Conservation (phyloP, 2,113 vertebrate species). For the Menura novaehollandiae region DNA sequence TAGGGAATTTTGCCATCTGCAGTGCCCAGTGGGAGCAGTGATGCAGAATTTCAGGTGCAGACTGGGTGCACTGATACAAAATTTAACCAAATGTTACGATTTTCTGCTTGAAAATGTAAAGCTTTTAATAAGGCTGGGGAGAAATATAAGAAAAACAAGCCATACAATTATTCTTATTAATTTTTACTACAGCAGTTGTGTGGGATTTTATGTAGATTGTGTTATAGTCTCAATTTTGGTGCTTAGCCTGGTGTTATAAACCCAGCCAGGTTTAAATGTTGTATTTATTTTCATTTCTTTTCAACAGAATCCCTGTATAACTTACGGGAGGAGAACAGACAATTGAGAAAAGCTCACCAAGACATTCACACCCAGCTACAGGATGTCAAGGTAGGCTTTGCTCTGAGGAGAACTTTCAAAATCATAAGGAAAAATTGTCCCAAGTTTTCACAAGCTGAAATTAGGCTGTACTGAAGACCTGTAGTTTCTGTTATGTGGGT, state of each 20-base stretch:
- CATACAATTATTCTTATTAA: background rate
- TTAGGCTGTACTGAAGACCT: background rate
- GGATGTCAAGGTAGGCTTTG: constrained; percentile 85
- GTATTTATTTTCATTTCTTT: background rate
- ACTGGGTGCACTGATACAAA: background rate
- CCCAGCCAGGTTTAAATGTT: background rate
- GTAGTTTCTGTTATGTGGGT: background rate
- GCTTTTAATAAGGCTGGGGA: background rate
- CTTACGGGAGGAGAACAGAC: constrained; percentile 91
- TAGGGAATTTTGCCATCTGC: background rate
- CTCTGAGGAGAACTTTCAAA: background rate
- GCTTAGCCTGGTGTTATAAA: background rate
- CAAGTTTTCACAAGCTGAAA: background rate
- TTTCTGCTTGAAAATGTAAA: background rate
- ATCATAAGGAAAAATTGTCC: background rate
- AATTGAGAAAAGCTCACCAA: constrained; percentile 92
- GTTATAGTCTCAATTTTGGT: background rate
- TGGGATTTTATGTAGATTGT: background rate
- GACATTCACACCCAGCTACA: constrained; percentile 92
- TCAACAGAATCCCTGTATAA: constrained; percentile 85
- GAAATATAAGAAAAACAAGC: background rate
- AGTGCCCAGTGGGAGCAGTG: background rate
- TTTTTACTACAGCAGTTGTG: background rate
- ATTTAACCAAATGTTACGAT: background rate
- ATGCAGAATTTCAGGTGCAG: background rate